These are phyloP conservation scores for Taurulus bubalis DNA, from an alignment of 2,113 vertebrate genomes.

Conservation along the genomic window DNA sequence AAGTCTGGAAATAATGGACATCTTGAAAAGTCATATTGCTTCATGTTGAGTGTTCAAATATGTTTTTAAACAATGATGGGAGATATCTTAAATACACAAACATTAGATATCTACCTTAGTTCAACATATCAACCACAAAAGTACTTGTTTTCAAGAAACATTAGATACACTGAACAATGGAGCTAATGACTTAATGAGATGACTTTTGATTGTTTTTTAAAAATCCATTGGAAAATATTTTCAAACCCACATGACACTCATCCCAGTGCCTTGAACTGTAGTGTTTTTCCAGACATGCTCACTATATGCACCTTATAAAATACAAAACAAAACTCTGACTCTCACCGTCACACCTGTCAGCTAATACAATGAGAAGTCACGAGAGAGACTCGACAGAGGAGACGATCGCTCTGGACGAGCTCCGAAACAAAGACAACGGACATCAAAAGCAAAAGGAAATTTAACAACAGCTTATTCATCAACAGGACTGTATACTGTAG, in stretches of 20 bases:
- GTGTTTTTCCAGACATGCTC: constrained; percentile 46
- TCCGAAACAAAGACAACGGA: constrained; percentile 24
- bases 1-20: neutral
- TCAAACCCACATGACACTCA: constrained; percentile 27
- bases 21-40: constrained; percentile 11
- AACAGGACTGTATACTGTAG: constrained; percentile 59
- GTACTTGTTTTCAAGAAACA: neutral
- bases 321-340: constrained; percentile 30
- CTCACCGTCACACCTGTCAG: constrained; percentile 35
- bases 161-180: neutral
- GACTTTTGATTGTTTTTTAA: neutral
- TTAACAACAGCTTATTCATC: constrained; percentile 76
- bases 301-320: constrained; percentile 32
- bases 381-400: constrained; percentile 10
- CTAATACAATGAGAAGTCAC: constrained; percentile 27
- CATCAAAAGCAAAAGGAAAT: constrained; percentile 46
- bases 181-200: constrained; percentile 21
- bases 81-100: constrained; percentile 12
- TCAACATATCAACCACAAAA: neutral
- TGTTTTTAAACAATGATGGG: neutral
- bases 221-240: constrained; percentile 6
- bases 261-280: constrained; percentile 30
- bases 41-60: neutral
- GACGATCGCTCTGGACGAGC: neutral
- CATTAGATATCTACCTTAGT: neutral